phyloP scores from a whole-genome alignment of 2,888 invertebrate genomes.

The Lissonota sp. region DNA sequence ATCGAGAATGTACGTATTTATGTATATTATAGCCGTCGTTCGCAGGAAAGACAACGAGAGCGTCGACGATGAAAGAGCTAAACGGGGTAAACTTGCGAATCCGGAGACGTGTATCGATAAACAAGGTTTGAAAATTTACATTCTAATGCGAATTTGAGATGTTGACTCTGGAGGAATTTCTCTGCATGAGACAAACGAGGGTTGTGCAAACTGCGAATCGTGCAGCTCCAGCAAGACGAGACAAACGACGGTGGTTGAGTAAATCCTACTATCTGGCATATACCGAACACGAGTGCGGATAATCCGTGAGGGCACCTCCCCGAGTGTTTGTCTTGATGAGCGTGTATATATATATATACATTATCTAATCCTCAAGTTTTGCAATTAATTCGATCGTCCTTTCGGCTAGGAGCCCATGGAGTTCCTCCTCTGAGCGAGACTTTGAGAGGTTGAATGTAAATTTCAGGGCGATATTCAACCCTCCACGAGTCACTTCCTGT shows the following conservation, averaged over 20 bases:
- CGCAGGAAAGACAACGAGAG: background rate
- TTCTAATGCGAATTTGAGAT: background rate
- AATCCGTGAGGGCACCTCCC: constrained; percentile 42
- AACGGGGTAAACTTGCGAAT: background rate
- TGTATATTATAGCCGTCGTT: constrained; percentile 9
- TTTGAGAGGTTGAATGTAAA: constrained; percentile 52
- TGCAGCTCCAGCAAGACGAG: constrained; percentile 16
- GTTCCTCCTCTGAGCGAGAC: constrained; percentile 46
- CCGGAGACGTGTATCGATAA: background rate
- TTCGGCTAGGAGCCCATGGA: constrained; percentile 44
- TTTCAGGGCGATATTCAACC: constrained; percentile 47
- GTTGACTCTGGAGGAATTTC: background rate
- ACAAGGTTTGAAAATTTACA: constrained; percentile 1
- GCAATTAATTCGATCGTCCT: constrained; percentile 76
- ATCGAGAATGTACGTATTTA: constrained; percentile 12
- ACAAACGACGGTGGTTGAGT: constrained; percentile 3
- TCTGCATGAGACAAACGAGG: constrained; percentile 42
- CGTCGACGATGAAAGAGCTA: background rate
- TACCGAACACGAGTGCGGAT: constrained; percentile 43
- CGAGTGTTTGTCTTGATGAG: constrained; percentile 72
- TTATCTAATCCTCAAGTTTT: constrained; percentile 77
- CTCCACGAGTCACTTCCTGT: background rate
- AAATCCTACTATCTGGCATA: background rate
- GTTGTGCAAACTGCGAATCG: constrained; percentile 39
- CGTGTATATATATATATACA: constrained; percentile 60